These are phyloP conservation scores for Microdon myrmicae DNA, from an alignment of 2,888 invertebrate genomes.

Conservation along the genomic window DNA sequence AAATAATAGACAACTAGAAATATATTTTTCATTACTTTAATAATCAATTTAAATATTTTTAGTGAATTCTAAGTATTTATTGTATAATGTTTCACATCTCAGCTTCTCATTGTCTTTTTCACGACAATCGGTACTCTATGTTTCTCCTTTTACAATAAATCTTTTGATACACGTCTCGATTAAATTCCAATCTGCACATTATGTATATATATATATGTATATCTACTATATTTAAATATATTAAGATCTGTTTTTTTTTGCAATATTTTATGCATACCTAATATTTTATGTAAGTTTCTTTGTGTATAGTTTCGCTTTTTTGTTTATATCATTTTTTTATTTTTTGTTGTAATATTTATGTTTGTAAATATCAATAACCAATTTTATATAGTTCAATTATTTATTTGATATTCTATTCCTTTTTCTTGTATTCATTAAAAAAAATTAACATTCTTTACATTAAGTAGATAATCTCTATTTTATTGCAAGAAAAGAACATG, in stretches of 20 bases:
- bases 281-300: slow-evolving; percentile 24
- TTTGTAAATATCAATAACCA: slow-evolving; percentile 56
- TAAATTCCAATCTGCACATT: slow-evolving; percentile 17
- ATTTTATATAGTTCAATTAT: slow-evolving; percentile 47
- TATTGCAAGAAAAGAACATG: slow-evolving; percentile 9
- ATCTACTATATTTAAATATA: slow-evolving; percentile 31
- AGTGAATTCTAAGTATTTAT: slow-evolving; percentile 30
- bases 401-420: slow-evolving; percentile 49
- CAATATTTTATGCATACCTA: slow-evolving; percentile 44
- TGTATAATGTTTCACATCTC: slow-evolving; percentile 45
- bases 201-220: slow-evolving; percentile 35
- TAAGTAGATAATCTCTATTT: slow-evolving; percentile 38
- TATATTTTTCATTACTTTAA: slow-evolving; percentile 40
- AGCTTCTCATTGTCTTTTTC: slow-evolving; percentile 49
- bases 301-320: too few relatives aligned
- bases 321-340: slow-evolving; percentile 1
- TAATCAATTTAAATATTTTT: slow-evolving; percentile 46
- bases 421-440: slow-evolving; percentile 15
- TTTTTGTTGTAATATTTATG: slow-evolving; percentile 27
- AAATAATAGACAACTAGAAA: too few relatives aligned
- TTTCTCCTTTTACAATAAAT: slow-evolving; percentile 21
- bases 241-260: slow-evolving; percentile 38
- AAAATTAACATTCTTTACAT: slow-evolving; percentile 33
- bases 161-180: slow-evolving; percentile 33
- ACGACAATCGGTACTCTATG: slow-evolving; percentile 33